Evolutionary conservation across 1,140 invertebrate species (phyloP), one percentile per base, ranked within the genome.

Genomic region (Bathynomus jamesi): DNA sequence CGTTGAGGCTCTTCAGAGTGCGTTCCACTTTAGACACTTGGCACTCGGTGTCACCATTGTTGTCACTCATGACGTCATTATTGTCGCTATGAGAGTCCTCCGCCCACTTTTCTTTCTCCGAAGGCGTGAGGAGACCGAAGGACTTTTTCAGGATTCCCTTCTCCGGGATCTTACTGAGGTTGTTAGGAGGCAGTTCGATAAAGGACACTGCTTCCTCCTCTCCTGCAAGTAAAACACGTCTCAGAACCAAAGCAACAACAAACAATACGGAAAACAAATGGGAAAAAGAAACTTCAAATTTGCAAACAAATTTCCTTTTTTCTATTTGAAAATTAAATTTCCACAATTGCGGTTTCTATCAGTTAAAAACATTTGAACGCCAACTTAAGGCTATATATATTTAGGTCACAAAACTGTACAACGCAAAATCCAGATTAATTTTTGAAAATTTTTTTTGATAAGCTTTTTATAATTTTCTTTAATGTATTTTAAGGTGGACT

Each of bases 141-240:
- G 92, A 91, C 85, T 94, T 94, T 83, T 95, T 88, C 81, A 95
- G 90, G 77, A 93, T 93, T 78, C 89, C 90, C 81, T 92, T 92
- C 81, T 94, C 92, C 79, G 91, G 90, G 75, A 89, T 82, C 81
- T 91, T 91, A 75, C 87, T 84, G 79, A 90, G 85, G 80, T 88
- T 91, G 82, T 91, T 91, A 40, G 87, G 86, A 76, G 87, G 87
- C 63, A 91, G 85, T 82, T 92, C 91, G 82, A 92, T 91, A 83
- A 92, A 91, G 67, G 90, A 90, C 79, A 91, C 89, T 75, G 85
- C 85, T 79, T 91, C 90, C 82, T 91, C 90, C 83, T 89, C 88
- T 68, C 87, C 87, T 87, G 84, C 79, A 85, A 84, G 73, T 30
- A 30, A 69, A 69, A 61, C 21, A 53, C 21, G 5, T 53, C 40